Base-by-base conservation (phyloP, 2,113 vertebrate species). In the Paracanthobrama guichenoti region DNA sequence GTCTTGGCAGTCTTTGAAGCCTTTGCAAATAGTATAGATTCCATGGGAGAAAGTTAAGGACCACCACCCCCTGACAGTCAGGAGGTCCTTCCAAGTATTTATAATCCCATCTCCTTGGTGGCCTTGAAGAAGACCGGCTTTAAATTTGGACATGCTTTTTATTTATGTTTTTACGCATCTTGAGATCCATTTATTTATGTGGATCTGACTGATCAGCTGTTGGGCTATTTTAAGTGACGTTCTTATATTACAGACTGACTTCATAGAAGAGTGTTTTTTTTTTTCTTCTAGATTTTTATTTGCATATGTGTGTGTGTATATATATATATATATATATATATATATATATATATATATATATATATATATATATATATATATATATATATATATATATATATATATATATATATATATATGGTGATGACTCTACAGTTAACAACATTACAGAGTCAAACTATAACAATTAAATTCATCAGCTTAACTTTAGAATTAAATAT, bases 1-100 rank as follows among this genome's bases (percentile, higher is more conserved):
- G 80, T 71, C 50, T 81, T 69, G 90, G 88, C 89, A 84, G 79
- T 39, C 81, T 87, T 87, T 88, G 82, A 86, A 87, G 89, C 86
- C 91, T 90, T 84, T 91, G 91, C 90, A 88, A 92, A 90, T 88
- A 86, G 57, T 90, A 90, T 91, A 92, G 88, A 94, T 94, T 94
- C 93, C 93, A 90, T 26, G 31, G 79, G 88, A 85, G 93, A 93
- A 92, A 94, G 92, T 92, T 75, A 84, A 89, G 90, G 76, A 84
- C 86, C 86, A 67, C 53, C 18, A 55, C 82, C 74, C 50, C 26
- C 82, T 90, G 85, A 88, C 85, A 88, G 88, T 87, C 85, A 86
- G 87, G 86, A 88, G 91, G 89, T 92, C 89, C 48, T 35, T 55
- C 78, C 79, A 84, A 87, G 87, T 88, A 91, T 91, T 89, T 91